Evolutionary conservation across 2,888 invertebrate genomes (phyloP).

Genomic region (Apeira syringaria): DNA sequence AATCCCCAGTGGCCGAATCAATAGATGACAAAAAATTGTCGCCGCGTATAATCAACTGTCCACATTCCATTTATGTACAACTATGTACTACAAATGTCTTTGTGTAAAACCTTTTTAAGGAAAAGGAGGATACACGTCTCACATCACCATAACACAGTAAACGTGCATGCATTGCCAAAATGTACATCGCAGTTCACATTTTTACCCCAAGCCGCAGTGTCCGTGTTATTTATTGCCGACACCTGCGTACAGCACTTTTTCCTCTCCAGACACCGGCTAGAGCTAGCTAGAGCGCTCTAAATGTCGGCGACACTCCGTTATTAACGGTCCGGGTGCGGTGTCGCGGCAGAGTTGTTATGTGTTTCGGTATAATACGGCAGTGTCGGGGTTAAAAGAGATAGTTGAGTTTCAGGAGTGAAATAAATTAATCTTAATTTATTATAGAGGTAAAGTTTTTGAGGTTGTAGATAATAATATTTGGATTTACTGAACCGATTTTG

Average conservation of each 20-base stretch:
- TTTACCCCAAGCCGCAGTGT: conserved; percentile 10
- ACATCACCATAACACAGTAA: conserved; percentile 7
- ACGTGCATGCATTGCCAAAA: conserved; percentile 19
- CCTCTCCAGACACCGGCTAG: conserved; percentile 40
- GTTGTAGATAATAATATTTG: no score
- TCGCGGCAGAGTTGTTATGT: conserved; percentile 31
- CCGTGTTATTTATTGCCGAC: conserved; percentile 51
- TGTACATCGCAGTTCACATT: conserved; percentile 19
- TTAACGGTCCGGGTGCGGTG: conserved; percentile 48
- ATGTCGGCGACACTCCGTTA: conserved; percentile 57
- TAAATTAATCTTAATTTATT: no score
- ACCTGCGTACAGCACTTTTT: conserved; percentile 59
- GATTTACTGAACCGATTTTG: no score
- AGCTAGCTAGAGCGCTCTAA: conserved; percentile 42
- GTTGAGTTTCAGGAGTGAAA: conserved; percentile 6
- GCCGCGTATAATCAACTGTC: no score
- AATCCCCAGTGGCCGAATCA: no score
- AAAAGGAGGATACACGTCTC: conserved; percentile 6
- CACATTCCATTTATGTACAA: no score
- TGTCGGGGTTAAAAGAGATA: not conserved
- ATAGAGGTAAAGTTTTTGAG: no score
- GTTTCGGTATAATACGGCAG: conserved; percentile 13
- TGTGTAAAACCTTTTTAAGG: no score
- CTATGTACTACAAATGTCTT: no score
- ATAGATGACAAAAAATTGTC: no score